Conservation (phyloP, 2,113 vertebrate genomes). For the Chaenocephalus aceratus region DNA sequence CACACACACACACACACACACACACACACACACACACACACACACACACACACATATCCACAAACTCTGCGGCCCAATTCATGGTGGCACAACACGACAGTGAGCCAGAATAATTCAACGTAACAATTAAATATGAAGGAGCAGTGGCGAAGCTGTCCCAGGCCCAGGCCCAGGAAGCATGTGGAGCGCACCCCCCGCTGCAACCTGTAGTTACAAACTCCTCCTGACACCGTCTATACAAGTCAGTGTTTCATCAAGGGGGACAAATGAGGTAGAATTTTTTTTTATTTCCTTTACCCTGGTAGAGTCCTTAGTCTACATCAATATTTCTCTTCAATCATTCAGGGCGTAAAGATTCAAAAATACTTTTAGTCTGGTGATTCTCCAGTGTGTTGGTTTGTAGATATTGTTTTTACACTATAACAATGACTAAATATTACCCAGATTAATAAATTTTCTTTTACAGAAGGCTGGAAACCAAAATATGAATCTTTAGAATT, state of each 20-base stretch:
- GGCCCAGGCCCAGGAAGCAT: slow-evolving; percentile 37
- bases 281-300: not conserved
- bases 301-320: not conserved
- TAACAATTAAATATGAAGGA: slow-evolving; percentile 82
- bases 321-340: not conserved
- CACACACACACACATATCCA: slow-evolving; percentile 38
- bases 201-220: slow-evolving; percentile 72
- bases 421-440: no score
- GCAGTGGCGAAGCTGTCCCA: slow-evolving; percentile 55
- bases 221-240: slow-evolving; percentile 48
- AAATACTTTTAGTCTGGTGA: not conserved
- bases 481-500: not conserved
- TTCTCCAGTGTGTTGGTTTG: not conserved
- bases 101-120: slow-evolving; percentile 80
- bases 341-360: not conserved
- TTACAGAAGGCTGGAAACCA: not conserved
- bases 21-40: slow-evolving; percentile 8
- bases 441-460: not conserved
- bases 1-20: slow-evolving; percentile 25
- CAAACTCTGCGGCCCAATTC: slow-evolving; percentile 68
- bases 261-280: not conserved
- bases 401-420: not conserved
- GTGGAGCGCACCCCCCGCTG: slow-evolving; percentile 34
- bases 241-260: slow-evolving; percentile 26
- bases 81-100: slow-evolving; percentile 76